Evolutionary conservation across 2,113 vertebrate species (phyloP).

Genomic region (Actenoides hombroni): DNA sequence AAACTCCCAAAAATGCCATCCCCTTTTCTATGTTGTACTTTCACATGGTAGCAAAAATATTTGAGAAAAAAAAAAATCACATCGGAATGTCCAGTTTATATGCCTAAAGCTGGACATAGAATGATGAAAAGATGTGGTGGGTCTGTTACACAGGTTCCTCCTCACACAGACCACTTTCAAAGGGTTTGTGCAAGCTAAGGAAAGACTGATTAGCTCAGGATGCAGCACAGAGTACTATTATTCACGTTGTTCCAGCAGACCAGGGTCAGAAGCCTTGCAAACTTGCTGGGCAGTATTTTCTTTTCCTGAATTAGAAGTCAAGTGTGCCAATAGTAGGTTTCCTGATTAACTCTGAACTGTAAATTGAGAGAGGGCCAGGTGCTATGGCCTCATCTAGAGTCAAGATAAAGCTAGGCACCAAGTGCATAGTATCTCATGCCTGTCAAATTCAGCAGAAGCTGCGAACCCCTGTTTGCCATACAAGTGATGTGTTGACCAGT

Average conservation of each 20-base stretch:
- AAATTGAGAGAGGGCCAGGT: slow-evolving; percentile 41
- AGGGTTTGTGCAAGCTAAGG: neutral
- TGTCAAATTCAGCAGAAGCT: neutral
- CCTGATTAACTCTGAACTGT: slow-evolving; percentile 28
- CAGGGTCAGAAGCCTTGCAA: slow-evolving; percentile 12
- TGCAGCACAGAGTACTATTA: neutral
- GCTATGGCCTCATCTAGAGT: slow-evolving; percentile 2
- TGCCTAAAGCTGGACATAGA: neutral
- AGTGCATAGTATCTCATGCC: neutral
- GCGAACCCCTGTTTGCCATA: accelerated
- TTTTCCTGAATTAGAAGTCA: slow-evolving; percentile 49
- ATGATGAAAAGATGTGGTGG: neutral
- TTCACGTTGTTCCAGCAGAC: neutral
- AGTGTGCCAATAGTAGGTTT: slow-evolving; percentile 30
- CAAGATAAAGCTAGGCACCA: neutral
- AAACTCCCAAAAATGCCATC: neutral
- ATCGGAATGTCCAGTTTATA: neutral
- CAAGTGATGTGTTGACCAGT: neutral
- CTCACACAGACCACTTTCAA: neutral
- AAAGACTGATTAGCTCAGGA: neutral
- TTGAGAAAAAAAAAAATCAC: neutral
- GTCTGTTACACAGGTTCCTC: neutral
- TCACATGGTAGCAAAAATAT: neutral
- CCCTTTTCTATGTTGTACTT: neutral
- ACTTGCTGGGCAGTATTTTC: slow-evolving; percentile 42